Base-by-base conservation (phyloP, 2,888 invertebrate genomes). In the Xanthia icteritia region DNA sequence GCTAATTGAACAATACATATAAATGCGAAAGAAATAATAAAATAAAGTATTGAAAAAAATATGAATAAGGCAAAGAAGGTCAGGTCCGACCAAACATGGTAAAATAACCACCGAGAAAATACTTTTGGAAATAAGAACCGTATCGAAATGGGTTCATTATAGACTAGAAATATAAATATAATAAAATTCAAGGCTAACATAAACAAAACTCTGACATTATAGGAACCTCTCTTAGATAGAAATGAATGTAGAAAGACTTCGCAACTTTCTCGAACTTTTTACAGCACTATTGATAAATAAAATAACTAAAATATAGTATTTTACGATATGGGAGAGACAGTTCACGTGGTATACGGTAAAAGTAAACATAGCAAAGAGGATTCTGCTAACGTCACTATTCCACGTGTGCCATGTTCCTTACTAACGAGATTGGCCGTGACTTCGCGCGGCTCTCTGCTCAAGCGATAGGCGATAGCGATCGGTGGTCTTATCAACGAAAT, bases 391-490 rank as follows among this genome's bases (percentile, higher is more conserved):
- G 90, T 90, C 88, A 90, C 79, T 67, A 71, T 82, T 79, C 77
- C 89, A 88, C 89, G 88, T 89, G 91, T 84, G 84, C 77, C 48
- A 68, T 79, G 76, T 70, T 81, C 73, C 76, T 81, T 64, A 66
- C 91, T 94, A 94, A 94, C 92, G 88, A 94, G 94, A 94, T 94
- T 93, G 94, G 89, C 93, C 93, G 87, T 94, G 93, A 92, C 91
- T 90, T 69, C 64, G 54, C 66, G 58, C 48, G 17, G 54, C 45
- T 63, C 45, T 71, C 54, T 77, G 87, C 81, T 69, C 84, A 90
- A 88, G 81, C 20, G 9, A 85, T 11, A 64, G n/a, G 72, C 51
- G 51, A 36, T 39, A 61, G 45, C 63, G 74, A 51, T 68, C 74
- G 1, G 0, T 31, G 2, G 31, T 23, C 1, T 48, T 23, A 66